Conservation (phyloP, 2,888 invertebrate genomes). For the Perdita meconis region DNA sequence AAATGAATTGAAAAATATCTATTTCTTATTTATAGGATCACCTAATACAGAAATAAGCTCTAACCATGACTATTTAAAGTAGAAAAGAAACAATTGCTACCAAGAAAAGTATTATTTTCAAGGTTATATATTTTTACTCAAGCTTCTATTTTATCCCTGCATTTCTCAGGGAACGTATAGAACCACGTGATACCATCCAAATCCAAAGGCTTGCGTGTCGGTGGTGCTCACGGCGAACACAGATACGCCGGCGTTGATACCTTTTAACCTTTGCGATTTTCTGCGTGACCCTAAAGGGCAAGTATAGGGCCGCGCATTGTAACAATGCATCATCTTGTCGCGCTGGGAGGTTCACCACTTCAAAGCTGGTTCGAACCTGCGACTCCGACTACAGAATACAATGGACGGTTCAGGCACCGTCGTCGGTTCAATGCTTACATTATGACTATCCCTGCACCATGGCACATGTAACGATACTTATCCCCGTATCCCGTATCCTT, state of each 20-base stretch:
- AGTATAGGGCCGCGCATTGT: constrained; percentile 72
- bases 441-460: constrained; percentile 75
- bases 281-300: constrained; percentile 71
- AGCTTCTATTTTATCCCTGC: too few species aligned
- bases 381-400: constrained; percentile 77
- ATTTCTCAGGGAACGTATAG: background rate
- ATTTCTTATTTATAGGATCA: too few species aligned
- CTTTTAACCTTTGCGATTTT: constrained; percentile 73
- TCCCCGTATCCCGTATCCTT: constrained; percentile 70
- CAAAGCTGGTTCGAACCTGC: constrained; percentile 78
- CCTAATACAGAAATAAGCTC: too few species aligned
- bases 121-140: too few species aligned
- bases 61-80: too few species aligned
- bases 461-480: constrained; percentile 76
- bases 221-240: constrained; percentile 20
- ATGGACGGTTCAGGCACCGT: constrained; percentile 76
- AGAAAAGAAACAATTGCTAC: too few species aligned
- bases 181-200: constrained; percentile 9
- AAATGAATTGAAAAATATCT: too few species aligned
- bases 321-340: constrained; percentile 83
- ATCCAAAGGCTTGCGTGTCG: constrained; percentile 18
- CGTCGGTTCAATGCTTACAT: constrained; percentile 75
- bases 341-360: constrained; percentile 80
- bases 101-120: too few species aligned
- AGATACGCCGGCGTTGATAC: constrained; percentile 64